A percentile compares a stretch with the other conserved stretches of the same genome.
Evolutionary conservation across 2,797 vertebrate genomes (phyloP).

Genomic region (Anguilla marmorata): DNA sequence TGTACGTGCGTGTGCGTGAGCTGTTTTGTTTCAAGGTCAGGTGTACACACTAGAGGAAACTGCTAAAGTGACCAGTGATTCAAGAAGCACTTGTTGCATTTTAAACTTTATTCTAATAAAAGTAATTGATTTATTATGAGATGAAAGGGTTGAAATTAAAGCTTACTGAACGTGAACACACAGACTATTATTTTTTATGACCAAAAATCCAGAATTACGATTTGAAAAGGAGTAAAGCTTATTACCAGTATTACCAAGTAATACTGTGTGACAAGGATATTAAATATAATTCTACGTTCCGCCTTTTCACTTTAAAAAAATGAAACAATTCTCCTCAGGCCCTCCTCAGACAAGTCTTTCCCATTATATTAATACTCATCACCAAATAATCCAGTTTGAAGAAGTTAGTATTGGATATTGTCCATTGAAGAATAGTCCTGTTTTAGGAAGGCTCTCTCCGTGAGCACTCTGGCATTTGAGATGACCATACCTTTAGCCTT

Average conservation of each 20-base stretch:
- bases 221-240: neutral
- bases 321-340: neutral
- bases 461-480: neutral
- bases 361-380: neutral
- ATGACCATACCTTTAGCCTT: neutral
- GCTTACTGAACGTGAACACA: neutral
- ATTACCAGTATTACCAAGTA: neutral
- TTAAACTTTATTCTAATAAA: too few relatives aligned
- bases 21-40: neutral
- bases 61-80: neutral
- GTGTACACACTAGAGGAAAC: neutral
- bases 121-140: neutral
- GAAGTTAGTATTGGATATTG: neutral
- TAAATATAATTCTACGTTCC: neutral
- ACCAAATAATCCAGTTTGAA: neutral
- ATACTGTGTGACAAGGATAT: neutral
- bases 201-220: neutral
- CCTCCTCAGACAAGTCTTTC: neutral
- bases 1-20: neutral
- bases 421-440: neutral
- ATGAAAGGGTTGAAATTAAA: neutral
- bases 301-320: neutral
- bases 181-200: neutral
- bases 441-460: neutral
- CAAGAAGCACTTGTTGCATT: neutral